A percentile compares a stretch with the other conserved stretches of the same genome.
Conservation (phyloP, 2,797 vertebrate genomes). For the Gephyroberyx darwinii region DNA sequence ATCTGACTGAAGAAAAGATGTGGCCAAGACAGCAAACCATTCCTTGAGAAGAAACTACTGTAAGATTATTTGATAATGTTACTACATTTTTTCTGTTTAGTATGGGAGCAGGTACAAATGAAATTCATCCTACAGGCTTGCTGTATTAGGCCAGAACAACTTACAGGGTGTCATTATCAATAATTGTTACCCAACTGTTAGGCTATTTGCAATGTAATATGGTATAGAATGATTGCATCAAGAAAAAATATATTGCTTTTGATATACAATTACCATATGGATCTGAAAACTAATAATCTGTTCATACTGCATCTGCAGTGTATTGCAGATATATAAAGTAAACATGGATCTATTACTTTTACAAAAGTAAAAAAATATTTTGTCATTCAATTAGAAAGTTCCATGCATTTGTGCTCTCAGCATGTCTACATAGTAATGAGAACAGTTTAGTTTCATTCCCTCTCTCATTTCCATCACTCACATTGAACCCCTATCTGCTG, state of each 20-base stretch:
- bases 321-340: neutral
- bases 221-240: neutral
- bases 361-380: neutral
- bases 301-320: too few relatives aligned
- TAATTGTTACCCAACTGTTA: slow-evolving; percentile 34
- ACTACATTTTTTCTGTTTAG: slow-evolving; percentile 40
- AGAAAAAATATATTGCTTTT: neutral
- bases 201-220: neutral
- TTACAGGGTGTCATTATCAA: slow-evolving; percentile 51
- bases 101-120: slow-evolving; percentile 41
- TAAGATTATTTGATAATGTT: slow-evolving; percentile 39
- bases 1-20: neutral
- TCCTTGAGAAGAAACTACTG: slow-evolving; percentile 4
- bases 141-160: slow-evolving; percentile 47
- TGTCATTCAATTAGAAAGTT: slow-evolving; percentile 10
- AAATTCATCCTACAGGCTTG: slow-evolving; percentile 40
- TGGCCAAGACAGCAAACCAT: slow-evolving; percentile 1
- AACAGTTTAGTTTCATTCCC: slow-evolving; percentile 35
- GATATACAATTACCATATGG: too few relatives aligned
- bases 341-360: neutral
- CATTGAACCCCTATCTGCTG: slow-evolving; percentile 34
- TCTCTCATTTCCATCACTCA: slow-evolving; percentile 56
- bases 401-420: neutral
- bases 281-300: too few relatives aligned
- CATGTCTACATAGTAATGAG: neutral